phyloP scores from a whole-genome alignment of 2,888 invertebrate species.

The Notocelia uddmanniana region DNA sequence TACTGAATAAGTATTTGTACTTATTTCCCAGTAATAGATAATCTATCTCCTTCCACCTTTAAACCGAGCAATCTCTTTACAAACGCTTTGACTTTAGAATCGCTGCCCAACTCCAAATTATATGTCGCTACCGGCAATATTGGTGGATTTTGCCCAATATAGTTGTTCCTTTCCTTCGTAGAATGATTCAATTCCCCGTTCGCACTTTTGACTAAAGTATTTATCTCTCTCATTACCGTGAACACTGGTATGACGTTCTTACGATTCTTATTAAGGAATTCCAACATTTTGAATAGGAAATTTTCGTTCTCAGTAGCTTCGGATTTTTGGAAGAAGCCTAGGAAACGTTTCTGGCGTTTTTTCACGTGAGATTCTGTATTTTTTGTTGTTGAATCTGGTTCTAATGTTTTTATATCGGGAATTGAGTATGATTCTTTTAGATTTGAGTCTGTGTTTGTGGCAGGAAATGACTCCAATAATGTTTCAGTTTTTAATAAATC shows the following conservation, averaged over 20 bases:
- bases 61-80: constrained; percentile 67
- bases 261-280: constrained; percentile 65
- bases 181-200: constrained; percentile 68
- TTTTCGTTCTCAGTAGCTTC: constrained; percentile 59
- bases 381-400: not conserved
- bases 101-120: constrained; percentile 65
- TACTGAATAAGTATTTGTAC: not conserved
- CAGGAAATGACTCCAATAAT: not conserved
- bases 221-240: constrained; percentile 71
- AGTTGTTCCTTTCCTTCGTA: constrained; percentile 68
- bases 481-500: not conserved
- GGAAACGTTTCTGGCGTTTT: constrained; percentile 66
- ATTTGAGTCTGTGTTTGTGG: not conserved
- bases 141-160: constrained; percentile 62
- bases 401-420: not conserved
- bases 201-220: constrained; percentile 67
- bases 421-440: not conserved
- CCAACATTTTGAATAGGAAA: constrained; percentile 63
- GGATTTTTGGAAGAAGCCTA: constrained; percentile 57
- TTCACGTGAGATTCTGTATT: constrained; percentile 32
- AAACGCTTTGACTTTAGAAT: constrained; percentile 59
- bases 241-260: constrained; percentile 66
- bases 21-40: constrained; percentile 62
- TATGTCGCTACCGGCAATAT: constrained; percentile 57
- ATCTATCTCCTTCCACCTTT: constrained; percentile 59